A percentile compares a stretch with the other conserved stretches of the same genome.
Conservation (phyloP, 1,140 invertebrate species). For the Calycopis cecrops region DNA sequence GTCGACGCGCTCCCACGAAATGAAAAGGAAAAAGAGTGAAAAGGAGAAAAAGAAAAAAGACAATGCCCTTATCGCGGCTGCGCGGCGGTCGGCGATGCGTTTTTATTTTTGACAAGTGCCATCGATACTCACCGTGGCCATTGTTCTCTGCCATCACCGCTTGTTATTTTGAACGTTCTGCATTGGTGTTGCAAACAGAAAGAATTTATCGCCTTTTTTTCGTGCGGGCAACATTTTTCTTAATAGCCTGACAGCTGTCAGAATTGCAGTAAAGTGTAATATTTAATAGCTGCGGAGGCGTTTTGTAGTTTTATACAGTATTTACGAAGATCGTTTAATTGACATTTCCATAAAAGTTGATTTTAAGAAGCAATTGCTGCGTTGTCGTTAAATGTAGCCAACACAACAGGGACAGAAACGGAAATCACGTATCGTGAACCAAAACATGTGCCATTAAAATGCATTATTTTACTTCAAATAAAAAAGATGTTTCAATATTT, state of each 20-base stretch:
- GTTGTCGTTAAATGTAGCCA: no score
- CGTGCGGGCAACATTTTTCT: slow-evolving; percentile 6
- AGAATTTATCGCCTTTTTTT: slow-evolving; percentile 5
- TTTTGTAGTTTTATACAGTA: no score
- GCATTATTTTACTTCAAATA: no score
- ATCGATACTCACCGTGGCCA: slow-evolving; percentile 48
- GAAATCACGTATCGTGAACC: no score
- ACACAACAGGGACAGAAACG: no score
- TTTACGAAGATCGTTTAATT: no score
- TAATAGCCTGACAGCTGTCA: slow-evolving; percentile 9
- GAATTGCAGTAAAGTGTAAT: neutral
- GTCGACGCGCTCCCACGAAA: slow-evolving; percentile 33
- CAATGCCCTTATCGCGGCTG: slow-evolving; percentile 31
- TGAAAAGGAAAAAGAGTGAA: slow-evolving; percentile 19
- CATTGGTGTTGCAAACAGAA: slow-evolving; percentile 22
- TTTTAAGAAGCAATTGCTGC: no score
- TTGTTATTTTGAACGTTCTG: slow-evolving; percentile 41
- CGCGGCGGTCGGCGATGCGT: slow-evolving; percentile 34
- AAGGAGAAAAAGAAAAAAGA: slow-evolving; percentile 28
- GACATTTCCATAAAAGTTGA: no score
- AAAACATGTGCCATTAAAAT: no score
- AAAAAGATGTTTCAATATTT: no score
- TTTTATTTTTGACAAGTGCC: slow-evolving; percentile 67
- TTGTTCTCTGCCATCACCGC: slow-evolving; percentile 54
- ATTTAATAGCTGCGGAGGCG: no score